Conservation (phyloP, 2,888 invertebrate genomes). For the Lepidochrysops patricia region DNA sequence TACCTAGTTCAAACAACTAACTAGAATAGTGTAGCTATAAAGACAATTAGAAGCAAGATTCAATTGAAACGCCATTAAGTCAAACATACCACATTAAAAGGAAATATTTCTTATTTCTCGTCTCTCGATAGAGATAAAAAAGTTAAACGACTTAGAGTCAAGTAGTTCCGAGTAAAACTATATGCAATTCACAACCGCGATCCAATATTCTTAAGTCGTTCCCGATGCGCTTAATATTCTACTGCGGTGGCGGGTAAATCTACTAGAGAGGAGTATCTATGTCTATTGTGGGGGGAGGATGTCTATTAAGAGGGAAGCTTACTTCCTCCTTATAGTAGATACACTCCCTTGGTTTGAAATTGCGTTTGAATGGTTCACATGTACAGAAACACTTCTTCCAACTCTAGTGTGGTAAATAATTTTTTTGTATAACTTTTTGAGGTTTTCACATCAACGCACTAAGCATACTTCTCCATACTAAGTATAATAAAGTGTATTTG, state of each 20-base stretch:
- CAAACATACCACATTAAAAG: background rate
- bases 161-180: background rate
- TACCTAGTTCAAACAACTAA: background rate
- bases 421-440: too few species aligned
- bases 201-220: constrained; percentile 10
- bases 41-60: too few species aligned
- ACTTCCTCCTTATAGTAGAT: background rate
- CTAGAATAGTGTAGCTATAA: too few species aligned
- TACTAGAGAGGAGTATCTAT: too few species aligned
- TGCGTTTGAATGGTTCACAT: background rate
- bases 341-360: background rate
- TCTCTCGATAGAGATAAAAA: background rate
- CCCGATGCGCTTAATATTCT: constrained; percentile 6
- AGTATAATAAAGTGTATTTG: too few species aligned
- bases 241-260: background rate
- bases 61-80: background rate
- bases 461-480: too few species aligned
- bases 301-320: background rate
- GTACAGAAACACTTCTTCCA: background rate
- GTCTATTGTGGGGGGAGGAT: too few species aligned
- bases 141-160: background rate
- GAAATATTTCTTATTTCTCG: background rate
- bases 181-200: constrained; percentile 1
- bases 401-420: background rate
- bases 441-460: too few species aligned